These are phyloP conservation scores for Homarus americanus DNA, from an alignment of 1,140 invertebrate species.

Conservation along the genomic window DNA sequence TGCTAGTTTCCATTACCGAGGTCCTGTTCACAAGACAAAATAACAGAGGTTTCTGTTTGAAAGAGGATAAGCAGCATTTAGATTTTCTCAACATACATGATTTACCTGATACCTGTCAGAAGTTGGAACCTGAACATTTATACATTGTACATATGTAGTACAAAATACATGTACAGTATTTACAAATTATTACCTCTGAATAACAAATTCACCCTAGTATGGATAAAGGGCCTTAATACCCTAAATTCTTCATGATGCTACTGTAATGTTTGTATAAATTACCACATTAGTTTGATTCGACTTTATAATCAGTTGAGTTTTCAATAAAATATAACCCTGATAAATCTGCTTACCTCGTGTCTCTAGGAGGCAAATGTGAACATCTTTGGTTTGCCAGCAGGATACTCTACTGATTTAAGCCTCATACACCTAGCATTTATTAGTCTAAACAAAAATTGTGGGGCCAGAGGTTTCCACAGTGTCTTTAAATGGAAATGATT, in stretches of 20 bases:
- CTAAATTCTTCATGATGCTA: neutral
- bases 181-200: neutral
- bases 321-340: no score
- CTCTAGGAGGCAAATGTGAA: constrained; percentile 27
- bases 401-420: constrained; percentile 28
- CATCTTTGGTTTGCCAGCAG: constrained; percentile 49
- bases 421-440: constrained; percentile 25
- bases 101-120: neutral
- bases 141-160: neutral
- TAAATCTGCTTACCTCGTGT: constrained; percentile 6
- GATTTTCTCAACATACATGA: neutral
- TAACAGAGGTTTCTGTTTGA: neutral
- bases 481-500: constrained; percentile 21
- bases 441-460: constrained; percentile 41
- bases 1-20: neutral
- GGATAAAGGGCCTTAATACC: neutral
- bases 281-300: neutral
- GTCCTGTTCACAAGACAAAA: constrained; percentile 8
- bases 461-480: constrained; percentile 34
- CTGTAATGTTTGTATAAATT: neutral
- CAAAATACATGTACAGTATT: neutral
- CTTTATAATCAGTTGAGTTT: neutral
- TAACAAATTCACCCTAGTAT: neutral
- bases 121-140: neutral
- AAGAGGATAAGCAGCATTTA: constrained; percentile 7